Percentiles rank a stretch among this genome's conserved stretches.
Evolutionary conservation across 1,140 invertebrate genomes (phyloP).

Genomic region (Drosophila teissieri): DNA sequence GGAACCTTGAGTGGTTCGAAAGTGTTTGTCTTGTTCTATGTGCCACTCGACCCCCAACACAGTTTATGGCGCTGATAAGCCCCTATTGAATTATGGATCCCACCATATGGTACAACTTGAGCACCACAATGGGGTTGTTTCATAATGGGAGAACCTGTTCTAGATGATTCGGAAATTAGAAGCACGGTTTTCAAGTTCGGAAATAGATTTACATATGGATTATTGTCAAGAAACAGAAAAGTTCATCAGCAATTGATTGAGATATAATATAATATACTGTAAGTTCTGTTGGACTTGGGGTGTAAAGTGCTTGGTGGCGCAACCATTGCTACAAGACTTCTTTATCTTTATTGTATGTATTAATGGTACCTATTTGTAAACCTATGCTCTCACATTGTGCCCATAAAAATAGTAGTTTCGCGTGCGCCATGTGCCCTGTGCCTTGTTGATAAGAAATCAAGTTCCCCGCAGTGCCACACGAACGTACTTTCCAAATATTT

Average conservation of each 20-base stretch:
- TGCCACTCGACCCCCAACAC: conserved; percentile 51
- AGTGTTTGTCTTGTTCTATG: conserved; percentile 32
- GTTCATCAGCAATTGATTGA: no score
- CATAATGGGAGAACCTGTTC: background rate
- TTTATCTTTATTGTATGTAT: background rate
- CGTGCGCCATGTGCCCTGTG: conserved; percentile 3
- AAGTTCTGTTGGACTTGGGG: no score
- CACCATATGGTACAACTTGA: conserved; percentile 24
- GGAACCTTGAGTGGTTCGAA: conserved; percentile 45
- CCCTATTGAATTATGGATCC: conserved; percentile 24
- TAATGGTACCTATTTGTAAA: background rate
- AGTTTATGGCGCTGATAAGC: conserved; percentile 53
- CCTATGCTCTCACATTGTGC: background rate
- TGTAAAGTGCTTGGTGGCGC: no score
- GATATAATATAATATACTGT: no score
- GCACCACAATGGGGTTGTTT: conserved; percentile 5
- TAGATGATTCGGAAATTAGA: background rate
- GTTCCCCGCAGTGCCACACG: conserved; percentile 40
- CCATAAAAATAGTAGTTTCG: conserved; percentile 29
- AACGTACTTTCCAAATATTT: conserved; percentile 43
- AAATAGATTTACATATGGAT: background rate
- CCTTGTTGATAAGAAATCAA: conserved; percentile 31
- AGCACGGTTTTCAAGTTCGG: no score
- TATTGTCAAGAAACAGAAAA: no score
- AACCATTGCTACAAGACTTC: no score